Percentiles rank a stretch among this genome's conserved stretches.
Conservation (phyloP, 2,113 vertebrate genomes). For the Coreoperca whiteheadi region DNA sequence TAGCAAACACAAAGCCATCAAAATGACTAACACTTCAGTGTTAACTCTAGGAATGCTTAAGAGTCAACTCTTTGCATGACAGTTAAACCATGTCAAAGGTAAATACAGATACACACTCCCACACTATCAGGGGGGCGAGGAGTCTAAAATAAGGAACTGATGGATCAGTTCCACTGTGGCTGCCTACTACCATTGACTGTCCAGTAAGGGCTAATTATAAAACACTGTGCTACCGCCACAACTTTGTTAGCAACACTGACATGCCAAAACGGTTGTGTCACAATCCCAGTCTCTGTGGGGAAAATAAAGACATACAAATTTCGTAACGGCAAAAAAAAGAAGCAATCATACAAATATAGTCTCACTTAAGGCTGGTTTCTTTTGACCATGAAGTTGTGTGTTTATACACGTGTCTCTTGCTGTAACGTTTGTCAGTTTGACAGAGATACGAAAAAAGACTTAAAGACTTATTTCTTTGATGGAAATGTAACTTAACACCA, state of each 20-base stretch:
- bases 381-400: neutral
- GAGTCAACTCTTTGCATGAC: slow-evolving; percentile 54
- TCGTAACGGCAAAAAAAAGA: slow-evolving; percentile 17
- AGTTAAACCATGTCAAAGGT: slow-evolving; percentile 40
- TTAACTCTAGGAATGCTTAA: slow-evolving; percentile 62
- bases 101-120: slow-evolving; percentile 48
- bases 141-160: slow-evolving; percentile 75
- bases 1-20: slow-evolving; percentile 55
- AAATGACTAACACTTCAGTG: slow-evolving; percentile 54
- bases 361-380: neutral
- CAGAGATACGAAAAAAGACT: neutral
- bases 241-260: slow-evolving; percentile 44
- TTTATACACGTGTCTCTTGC: neutral
- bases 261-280: slow-evolving; percentile 36
- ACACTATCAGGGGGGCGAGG: slow-evolving; percentile 3
- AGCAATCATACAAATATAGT: neutral
- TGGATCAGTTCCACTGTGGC: slow-evolving; percentile 64
- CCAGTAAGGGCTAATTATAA: slow-evolving; percentile 73
- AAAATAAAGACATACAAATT: neutral
- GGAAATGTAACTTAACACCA: neutral
- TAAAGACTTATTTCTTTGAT: neutral
- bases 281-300: slow-evolving; percentile 7
- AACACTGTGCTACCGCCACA: slow-evolving; percentile 41
- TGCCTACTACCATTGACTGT: slow-evolving; percentile 60
- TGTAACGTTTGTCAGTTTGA: neutral